phyloP scores from a whole-genome alignment of 2,888 invertebrate species.

The Tetranychus piercei region DNA sequence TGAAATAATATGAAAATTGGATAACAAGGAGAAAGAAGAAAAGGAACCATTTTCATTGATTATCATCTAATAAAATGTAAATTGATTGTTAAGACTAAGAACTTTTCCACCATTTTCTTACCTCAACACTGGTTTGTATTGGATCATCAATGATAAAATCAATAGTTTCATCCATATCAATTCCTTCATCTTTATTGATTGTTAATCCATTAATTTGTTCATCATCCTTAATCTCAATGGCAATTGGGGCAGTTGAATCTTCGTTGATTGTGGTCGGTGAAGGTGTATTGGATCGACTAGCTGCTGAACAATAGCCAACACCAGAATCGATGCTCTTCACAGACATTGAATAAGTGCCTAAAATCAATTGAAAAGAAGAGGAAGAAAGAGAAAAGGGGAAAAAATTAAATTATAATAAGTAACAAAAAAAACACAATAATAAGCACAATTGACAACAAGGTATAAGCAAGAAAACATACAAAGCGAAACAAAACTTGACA shows the following conservation, averaged over 20 bases:
- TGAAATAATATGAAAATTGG: not conserved
- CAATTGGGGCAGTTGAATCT: not conserved
- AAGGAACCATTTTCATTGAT: not conserved
- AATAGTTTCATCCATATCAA: slow-evolving; percentile 8
- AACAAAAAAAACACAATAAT: not conserved
- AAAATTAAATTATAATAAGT: not conserved
- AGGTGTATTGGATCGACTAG: not conserved
- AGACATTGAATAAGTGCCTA: slow-evolving; percentile 3
- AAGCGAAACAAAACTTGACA: too few relatives aligned
- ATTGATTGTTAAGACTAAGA: too few relatives aligned
- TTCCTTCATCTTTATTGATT: slow-evolving; percentile 5
- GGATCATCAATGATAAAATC: slow-evolving; percentile 8
- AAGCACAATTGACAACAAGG: not conserved
- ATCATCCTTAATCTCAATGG: not conserved
- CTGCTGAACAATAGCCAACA: not conserved
- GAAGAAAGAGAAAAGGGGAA: not conserved
- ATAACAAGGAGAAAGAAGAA: not conserved
- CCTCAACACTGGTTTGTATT: not conserved
- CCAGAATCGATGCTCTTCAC: slow-evolving; percentile 7
- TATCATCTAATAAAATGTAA: not conserved
- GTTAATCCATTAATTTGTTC: not conserved
- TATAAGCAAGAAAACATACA: too few relatives aligned
- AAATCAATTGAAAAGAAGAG: not conserved
- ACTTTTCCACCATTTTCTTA: not conserved
- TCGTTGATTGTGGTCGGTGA: slow-evolving; percentile 1